phyloP scores from a whole-genome alignment of 2,113 vertebrate genomes.

The Hystrix brachyura region DNA sequence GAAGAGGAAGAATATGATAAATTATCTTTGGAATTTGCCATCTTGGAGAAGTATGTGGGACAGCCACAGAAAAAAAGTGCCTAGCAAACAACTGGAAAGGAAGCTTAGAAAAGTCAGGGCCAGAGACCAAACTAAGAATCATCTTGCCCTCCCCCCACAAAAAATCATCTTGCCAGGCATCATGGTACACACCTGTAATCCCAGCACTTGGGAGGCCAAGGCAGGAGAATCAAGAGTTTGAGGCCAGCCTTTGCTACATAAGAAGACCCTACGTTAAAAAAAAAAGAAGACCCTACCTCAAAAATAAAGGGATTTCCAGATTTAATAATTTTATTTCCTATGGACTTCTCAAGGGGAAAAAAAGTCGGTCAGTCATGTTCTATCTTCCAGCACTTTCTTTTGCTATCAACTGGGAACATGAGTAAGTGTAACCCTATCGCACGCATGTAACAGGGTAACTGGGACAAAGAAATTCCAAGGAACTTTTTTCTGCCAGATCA shows the following conservation, averaged over 20 bases:
- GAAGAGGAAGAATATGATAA: constrained; percentile 26
- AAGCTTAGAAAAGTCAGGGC: not conserved
- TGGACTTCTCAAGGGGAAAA: not conserved
- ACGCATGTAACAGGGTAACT: not conserved
- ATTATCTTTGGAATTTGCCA: constrained; percentile 25
- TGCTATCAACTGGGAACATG: not conserved
- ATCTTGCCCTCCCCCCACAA: not conserved
- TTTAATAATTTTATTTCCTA: constrained; percentile 23
- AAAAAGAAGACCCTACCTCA: not conserved
- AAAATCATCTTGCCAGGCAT: not conserved
- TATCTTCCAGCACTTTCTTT: not conserved
- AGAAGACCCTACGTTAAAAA: too few species aligned
- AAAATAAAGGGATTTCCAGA: not conserved
- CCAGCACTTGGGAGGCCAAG: not conserved
- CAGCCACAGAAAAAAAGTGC: not conserved
- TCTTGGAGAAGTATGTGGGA: constrained; percentile 31
- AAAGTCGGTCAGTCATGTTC: not conserved
- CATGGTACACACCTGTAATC: not conserved
- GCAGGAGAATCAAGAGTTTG: not conserved
- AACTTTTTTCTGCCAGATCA: not conserved
- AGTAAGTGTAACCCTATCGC: not conserved
- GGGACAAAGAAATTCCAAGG: constrained; percentile 54
- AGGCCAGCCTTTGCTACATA: not conserved
- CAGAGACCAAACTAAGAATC: not conserved
- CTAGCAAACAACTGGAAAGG: constrained; percentile 25